Evolutionary conservation across 2,888 invertebrate genomes (phyloP).

Genomic region (Caenorhabditis sinica): DNA sequence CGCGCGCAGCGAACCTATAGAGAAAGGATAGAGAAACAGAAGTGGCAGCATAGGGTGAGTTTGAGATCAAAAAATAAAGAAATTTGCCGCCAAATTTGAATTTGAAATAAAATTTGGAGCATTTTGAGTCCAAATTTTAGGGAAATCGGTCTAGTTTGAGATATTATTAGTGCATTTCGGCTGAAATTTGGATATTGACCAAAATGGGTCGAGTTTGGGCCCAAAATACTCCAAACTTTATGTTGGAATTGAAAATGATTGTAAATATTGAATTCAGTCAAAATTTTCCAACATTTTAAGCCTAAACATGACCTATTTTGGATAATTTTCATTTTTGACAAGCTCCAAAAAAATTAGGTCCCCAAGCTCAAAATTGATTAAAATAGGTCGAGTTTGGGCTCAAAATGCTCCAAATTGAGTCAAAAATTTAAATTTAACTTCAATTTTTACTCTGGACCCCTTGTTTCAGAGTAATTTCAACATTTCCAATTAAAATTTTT

Average conservation of each 20-base stretch:
- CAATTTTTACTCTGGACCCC: neutral
- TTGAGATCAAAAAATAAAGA: no score
- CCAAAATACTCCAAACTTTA: neutral
- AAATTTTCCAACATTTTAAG: neutral
- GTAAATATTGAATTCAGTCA: neutral
- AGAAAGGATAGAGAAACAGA: conserved; percentile 75
- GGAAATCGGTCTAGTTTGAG: no score
- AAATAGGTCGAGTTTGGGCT: neutral
- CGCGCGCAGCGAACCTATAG: conserved; percentile 76
- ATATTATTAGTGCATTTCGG: no score
- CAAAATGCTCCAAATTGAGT: neutral
- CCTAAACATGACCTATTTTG: neutral
- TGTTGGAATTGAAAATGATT: neutral
- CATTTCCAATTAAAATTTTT: no score
- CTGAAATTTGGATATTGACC: neutral
- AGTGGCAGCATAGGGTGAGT: conserved; percentile 61
- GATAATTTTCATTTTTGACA: neutral
- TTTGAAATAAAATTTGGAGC: neutral
- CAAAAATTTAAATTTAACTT: neutral
- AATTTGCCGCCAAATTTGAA: neutral
- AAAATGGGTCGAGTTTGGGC: neutral
- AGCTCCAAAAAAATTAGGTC: neutral
- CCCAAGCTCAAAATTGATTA: neutral
- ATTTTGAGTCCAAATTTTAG: conserved; percentile 3
- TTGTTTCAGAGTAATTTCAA: neutral